These are phyloP conservation scores for Menidia menidia DNA, from an alignment of 2,797 vertebrate species.

Conservation along the genomic window DNA sequence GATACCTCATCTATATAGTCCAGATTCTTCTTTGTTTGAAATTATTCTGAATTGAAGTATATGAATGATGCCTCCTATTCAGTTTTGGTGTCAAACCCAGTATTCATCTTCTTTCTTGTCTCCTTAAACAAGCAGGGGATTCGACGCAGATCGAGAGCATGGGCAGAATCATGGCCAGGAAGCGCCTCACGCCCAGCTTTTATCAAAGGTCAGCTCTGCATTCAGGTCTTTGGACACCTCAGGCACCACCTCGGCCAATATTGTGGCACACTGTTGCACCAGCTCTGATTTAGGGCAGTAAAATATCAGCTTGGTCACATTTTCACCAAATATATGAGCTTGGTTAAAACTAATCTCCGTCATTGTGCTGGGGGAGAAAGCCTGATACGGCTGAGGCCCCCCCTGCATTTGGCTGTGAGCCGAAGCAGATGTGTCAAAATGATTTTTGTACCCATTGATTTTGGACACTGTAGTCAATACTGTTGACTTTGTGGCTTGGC, in stretches of 20 bases:
- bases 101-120: neutral
- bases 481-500: slow-evolving; percentile 62
- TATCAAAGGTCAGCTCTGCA: slow-evolving; percentile 34
- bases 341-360: slow-evolving; percentile 34
- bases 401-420: slow-evolving; percentile 31
- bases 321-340: slow-evolving; percentile 15
- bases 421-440: slow-evolving; percentile 40
- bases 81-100: neutral
- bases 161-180: neutral
- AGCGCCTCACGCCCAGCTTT: neutral
- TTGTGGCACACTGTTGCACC: slow-evolving; percentile 25
- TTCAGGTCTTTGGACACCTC: slow-evolving; percentile 15
- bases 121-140: neutral
- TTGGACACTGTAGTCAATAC: slow-evolving; percentile 47
- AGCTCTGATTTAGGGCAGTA: slow-evolving; percentile 36
- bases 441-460: slow-evolving; percentile 61
- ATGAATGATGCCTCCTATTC: neutral
- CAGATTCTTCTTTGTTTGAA: neutral
- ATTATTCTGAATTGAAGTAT: too few relatives aligned
- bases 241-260: slow-evolving; percentile 17
- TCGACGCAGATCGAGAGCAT: neutral
- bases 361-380: slow-evolving; percentile 27
- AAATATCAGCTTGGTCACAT: slow-evolving; percentile 29
- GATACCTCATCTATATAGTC: neutral
- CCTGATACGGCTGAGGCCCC: slow-evolving; percentile 18